Evolutionary conservation across 2,888 invertebrate species (phyloP), one percentile per base, ranked within the genome.

Genomic region (Dusona sp.): DNA sequence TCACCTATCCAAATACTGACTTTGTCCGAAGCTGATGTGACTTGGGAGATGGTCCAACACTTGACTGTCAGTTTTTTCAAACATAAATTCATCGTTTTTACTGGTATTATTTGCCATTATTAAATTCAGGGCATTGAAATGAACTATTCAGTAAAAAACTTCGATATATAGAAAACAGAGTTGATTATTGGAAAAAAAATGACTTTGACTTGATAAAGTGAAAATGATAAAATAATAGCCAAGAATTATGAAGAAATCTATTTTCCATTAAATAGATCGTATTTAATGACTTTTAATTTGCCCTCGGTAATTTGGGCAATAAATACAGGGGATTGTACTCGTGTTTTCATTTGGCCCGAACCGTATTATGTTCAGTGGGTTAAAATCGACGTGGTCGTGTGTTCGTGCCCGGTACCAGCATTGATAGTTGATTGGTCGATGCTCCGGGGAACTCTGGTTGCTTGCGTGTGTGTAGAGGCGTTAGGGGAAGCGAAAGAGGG

Each of bases 301-400:
- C 38, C 38, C 29, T 3, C 6, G 48, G 38, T 64, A 51, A 36
- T 72, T 78, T 22, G 54, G 9, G 19, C 22, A 54, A 45, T 73
- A 65, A 65, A 57, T 74, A 68, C 54, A 29, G n/a, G 65, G 54
- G 74, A 48, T 68, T 79, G 42, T 73, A 72, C 72, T 70, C 65
- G 42, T 51, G 61, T 70, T 51, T 42, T 61, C 42, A 67, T 73
- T 22, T 45, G 51, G 42, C 33, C 33, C 57, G 51, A 48, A 38
- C 19, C 33, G 25, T 25, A 61, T 70, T 79, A 75, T 48, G 45
- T 19, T 73, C 51, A 25, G 45, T 68, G 68, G 11, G 80, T 64
- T 73, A 25, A 70, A 80, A 73, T 64, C 16, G 68, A 16, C 51
- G 51, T 80, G 29, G 45, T 42, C 25, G 36, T 51, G 22, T n/a